phyloP scores from a whole-genome alignment of 2,888 invertebrate species.

The Exephanes ischioxanthus region DNA sequence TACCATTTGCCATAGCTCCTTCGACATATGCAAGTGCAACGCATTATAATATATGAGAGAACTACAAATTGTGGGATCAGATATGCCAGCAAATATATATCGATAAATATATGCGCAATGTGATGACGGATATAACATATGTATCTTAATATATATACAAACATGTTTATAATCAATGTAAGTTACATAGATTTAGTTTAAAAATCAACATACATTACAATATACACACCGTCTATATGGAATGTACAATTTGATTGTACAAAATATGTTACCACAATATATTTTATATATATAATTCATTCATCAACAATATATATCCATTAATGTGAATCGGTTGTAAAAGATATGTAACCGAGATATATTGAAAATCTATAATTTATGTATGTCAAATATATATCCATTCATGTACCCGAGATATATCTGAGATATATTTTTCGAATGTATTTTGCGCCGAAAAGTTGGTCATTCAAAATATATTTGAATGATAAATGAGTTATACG shows the following conservation, averaged over 20 bases:
- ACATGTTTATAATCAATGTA: neutral
- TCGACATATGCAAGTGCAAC: neutral
- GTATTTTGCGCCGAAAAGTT: too few relatives aligned
- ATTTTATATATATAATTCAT: too few relatives aligned
- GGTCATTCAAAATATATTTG: too few relatives aligned
- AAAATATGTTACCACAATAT: too few relatives aligned
- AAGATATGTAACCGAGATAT: too few relatives aligned
- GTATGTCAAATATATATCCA: too few relatives aligned
- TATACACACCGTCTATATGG: neutral
- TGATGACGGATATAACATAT: neutral
- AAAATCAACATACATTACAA: neutral
- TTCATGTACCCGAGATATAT: too few relatives aligned
- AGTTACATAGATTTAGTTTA: conserved; percentile 1
- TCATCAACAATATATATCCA: too few relatives aligned
- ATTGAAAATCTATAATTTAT: too few relatives aligned
- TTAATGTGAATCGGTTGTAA: too few relatives aligned
- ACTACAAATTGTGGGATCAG: neutral
- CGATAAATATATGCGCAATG: neutral
- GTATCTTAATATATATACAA: neutral
- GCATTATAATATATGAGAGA: neutral
- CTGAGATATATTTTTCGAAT: too few relatives aligned
- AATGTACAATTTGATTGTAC: neutral
- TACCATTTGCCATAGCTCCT: neutral
- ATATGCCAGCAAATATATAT: neutral
- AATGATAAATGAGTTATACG: too few relatives aligned